Evolutionary conservation across 2,113 vertebrate species (phyloP), one percentile per base, ranked within the genome.

Genomic region (Colius striatus): DNA sequence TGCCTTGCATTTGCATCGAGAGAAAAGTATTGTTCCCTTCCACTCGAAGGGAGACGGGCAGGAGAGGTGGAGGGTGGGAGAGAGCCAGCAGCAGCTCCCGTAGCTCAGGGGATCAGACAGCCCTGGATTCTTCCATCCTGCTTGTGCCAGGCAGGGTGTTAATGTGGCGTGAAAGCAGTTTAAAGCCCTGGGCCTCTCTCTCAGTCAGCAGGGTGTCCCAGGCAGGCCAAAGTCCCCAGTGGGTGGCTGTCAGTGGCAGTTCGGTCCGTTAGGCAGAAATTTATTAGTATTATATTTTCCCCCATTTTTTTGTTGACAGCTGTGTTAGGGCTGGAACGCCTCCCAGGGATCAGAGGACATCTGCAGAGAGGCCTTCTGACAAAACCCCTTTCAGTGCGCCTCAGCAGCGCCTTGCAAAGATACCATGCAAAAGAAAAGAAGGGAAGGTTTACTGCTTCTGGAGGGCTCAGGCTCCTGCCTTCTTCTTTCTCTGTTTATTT

Each of bases 291-390:
- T 96, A 92, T 92, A 87, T 92, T 82, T 78, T 10, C 17, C 63
- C 34, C 36, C 22, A 0, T 54, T 87, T 83, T 91, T 94, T 89
- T 77, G 72, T 93, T 41, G 96, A 89, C 97, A 94, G 94, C 92
- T 97, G 92, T 92, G 57, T 92, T 87, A 91, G 85, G 88, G 74
- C 84, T 94, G 89, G 83, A 93, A 84, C 86, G 89, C 87, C 87
- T 96, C 93, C 85, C 53, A 94, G 89, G 78, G 94, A 92, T 96
- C 94, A 90, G 90, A 27, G 92, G 95, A 92, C 88, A 90, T 95
- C 92, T 95, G 94, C 90, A 20, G 90, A 65, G 84, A 77, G 62
- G 57, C 84, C 79, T 95, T 36, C 77, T 96, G 87, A 96, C 87
- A 97, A 95, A 97, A 94, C 13, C 57, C 80, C 88, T 96, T 96